Evolutionary conservation across 2,797 vertebrate species (phyloP).

Genomic region (Lutjanus argentimaculatus): DNA sequence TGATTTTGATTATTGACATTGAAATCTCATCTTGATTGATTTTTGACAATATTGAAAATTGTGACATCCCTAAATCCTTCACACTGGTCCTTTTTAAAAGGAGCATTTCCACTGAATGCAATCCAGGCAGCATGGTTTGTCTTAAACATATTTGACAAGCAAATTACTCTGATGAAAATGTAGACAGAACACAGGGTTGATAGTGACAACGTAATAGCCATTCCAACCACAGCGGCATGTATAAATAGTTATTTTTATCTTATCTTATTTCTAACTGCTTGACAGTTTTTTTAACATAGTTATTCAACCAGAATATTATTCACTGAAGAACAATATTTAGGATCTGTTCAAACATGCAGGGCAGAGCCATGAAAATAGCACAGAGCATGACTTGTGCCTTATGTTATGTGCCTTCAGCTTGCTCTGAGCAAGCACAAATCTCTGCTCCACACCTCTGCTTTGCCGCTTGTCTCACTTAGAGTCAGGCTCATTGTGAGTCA

Average conservation of each 20-base stretch:
- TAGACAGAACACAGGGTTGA: background rate
- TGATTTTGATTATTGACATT: no score
- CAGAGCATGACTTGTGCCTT: slow-evolving; percentile 5
- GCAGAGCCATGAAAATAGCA: slow-evolving; percentile 17
- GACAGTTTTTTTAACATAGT: background rate
- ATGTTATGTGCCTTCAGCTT: slow-evolving; percentile 18
- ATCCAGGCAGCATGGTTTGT: background rate
- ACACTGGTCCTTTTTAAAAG: no score
- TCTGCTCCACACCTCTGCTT: slow-evolving; percentile 40
- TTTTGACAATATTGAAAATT: no score
- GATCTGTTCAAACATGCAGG: background rate
- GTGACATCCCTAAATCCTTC: no score
- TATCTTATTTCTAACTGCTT: background rate
- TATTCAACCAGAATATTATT: background rate
- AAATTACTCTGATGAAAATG: background rate
- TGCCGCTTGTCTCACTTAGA: slow-evolving; percentile 16
- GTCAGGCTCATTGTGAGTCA: slow-evolving; percentile 51
- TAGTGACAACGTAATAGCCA: background rate
- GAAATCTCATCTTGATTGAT: no score
- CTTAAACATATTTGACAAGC: background rate
- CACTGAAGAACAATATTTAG: background rate
- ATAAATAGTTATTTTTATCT: background rate
- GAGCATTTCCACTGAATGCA: background rate
- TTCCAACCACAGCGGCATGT: background rate
- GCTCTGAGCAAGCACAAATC: slow-evolving; percentile 12